Evolutionary conservation across 2,888 invertebrate genomes (phyloP), one percentile per base, ranked within the genome.

Genomic region (Cephus rjabovi): DNA sequence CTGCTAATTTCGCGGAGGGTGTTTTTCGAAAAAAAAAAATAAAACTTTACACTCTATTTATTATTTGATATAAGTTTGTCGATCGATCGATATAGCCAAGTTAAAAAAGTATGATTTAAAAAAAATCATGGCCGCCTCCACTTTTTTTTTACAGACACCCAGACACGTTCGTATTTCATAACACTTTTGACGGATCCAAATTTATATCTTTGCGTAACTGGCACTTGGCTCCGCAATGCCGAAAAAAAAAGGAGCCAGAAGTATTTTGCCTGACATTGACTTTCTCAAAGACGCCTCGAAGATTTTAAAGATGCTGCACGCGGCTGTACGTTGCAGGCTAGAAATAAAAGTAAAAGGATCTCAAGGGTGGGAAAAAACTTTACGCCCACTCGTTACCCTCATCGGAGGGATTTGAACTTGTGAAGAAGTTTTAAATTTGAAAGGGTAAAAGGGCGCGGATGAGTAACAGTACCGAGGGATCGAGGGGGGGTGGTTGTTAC

Each of bases 1-100:
- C 70, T 23, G 56, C 75, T 77, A 77, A 77, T 77, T 77, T 71
- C 12, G 73, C 11, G 0, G 37, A 33, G n/a, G 73, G 1, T 15
- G 0, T 0, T 40, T 40, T 40, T 15, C 9, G 12, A 37, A 37
- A 34, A 34, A 35, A 35, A 12, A 35, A 35, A 35, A 35, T 3
- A 35, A 12, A 35, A 12, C 1, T 12, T 35, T 35, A 12, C 35
- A 12, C 35, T 35, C 12, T 35, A 35, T 35, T 40, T 6, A 56
- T 56, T 23, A 56, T 23, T 23, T 9, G 23, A 9, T 2, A 40
- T 15, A 15, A 15, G 0, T 2, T 23, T 23, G 9, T 9, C 6
- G 9, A 56, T 23, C 15, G 6, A 56, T 15, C 4, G 15, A 34
- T 34, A 34, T 34, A 4, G 33, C 4, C 33, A 33, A 33, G 33